These are phyloP conservation scores for Epirrita christyi DNA, from an alignment of 2,888 invertebrate species.

Conservation along the genomic window DNA sequence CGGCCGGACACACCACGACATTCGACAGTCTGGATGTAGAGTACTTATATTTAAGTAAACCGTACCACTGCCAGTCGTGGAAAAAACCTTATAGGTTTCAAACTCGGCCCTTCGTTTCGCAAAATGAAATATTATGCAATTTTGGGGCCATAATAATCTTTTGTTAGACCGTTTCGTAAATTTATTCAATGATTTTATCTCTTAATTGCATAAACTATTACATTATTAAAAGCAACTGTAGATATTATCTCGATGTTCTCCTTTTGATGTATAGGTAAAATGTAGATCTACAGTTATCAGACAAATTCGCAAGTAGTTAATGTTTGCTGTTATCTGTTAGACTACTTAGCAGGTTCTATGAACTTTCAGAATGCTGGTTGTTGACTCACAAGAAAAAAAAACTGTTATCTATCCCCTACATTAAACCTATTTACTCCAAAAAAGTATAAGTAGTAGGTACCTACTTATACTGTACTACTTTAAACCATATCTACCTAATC, in stretches of 20 bases:
- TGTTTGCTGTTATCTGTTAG: slow-evolving; percentile 9
- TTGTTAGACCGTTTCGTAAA: slow-evolving; percentile 23
- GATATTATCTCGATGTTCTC: slow-evolving; percentile 2
- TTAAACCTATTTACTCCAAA: too few relatives aligned
- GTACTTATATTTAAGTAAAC: too few relatives aligned
- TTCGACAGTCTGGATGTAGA: too few relatives aligned
- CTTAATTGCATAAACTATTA: slow-evolving; percentile 26
- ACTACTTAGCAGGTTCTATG: slow-evolving; percentile 10
- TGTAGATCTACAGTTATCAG: slow-evolving; percentile 15
- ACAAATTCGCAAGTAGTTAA: slow-evolving; percentile 9
- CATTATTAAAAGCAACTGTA: slow-evolving; percentile 10
- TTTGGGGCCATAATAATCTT: slow-evolving; percentile 2
- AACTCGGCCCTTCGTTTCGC: slow-evolving; percentile 7
- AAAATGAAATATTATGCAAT: slow-evolving; percentile 2
- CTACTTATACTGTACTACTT: too few relatives aligned
- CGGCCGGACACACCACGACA: too few relatives aligned
- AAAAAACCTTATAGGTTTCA: neutral
- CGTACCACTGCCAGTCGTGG: too few relatives aligned
- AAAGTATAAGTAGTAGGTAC: too few relatives aligned
- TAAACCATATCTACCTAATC: too few relatives aligned
- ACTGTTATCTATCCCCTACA: too few relatives aligned
- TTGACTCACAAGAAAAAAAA: neutral
- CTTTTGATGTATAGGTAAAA: slow-evolving; percentile 6
- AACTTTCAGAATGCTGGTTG: slow-evolving; percentile 17
- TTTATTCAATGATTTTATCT: slow-evolving; percentile 23